Evolutionary conservation across 2,888 invertebrate species (phyloP).

Genomic region (Aphodius sticticus): DNA sequence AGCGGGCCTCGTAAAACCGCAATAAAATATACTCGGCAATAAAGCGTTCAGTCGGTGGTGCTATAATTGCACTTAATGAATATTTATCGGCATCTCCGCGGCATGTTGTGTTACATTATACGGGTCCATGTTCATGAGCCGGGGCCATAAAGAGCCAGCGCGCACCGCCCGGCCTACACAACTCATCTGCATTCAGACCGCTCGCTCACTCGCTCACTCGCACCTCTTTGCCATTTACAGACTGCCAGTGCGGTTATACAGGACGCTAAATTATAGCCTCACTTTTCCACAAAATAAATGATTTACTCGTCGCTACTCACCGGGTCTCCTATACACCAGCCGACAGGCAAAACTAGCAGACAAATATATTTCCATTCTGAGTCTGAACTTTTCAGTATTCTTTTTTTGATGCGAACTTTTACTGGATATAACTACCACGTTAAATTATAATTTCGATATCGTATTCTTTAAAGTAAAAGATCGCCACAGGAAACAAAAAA

Average conservation of each 20-base stretch:
- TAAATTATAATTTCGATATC: too few species aligned
- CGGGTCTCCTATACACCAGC: not conserved
- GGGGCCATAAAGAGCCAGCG: conserved; percentile 31
- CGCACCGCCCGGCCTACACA: conserved; percentile 51
- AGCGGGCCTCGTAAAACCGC: conserved; percentile 58
- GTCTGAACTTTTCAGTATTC: not conserved
- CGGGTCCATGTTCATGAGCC: conserved; percentile 53
- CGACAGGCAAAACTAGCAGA: not conserved
- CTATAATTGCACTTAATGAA: conserved; percentile 62
- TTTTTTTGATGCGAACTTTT: too few species aligned
- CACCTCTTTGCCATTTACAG: conserved; percentile 55
- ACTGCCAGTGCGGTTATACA: conserved; percentile 55
- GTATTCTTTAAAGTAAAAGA: too few species aligned
- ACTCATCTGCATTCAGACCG: conserved; percentile 58
- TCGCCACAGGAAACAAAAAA: too few species aligned
- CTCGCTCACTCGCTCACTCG: conserved; percentile 49
- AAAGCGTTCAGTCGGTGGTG: conserved; percentile 60
- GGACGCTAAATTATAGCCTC: conserved; percentile 55
- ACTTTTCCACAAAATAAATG: conserved; percentile 53
- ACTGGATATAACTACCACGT: too few species aligned
- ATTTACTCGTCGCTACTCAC: conserved; percentile 40
- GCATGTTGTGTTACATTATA: conserved; percentile 56
- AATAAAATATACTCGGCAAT: conserved; percentile 61
- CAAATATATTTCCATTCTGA: not conserved
- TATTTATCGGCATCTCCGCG: conserved; percentile 60